Evolutionary conservation across 2,113 vertebrate genomes (phyloP), one percentile per base, ranked within the genome.

Genomic region (Nanger granti): DNA sequence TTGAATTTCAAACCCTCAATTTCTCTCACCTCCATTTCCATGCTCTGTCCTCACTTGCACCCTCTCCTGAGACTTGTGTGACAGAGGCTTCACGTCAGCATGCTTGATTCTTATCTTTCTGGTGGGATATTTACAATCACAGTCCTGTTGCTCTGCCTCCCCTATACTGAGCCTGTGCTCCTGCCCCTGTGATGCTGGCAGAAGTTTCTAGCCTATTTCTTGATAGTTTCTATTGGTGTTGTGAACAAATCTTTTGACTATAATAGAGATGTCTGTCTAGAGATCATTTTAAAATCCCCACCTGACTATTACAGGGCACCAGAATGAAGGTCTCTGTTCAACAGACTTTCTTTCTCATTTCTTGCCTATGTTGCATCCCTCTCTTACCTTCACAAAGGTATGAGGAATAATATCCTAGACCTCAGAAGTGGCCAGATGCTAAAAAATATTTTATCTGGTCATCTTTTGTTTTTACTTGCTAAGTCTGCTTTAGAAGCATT

Each of bases 21-120:
- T 73, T 12, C 20, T 52, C 3, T 15, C 1, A 8, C 8, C 31
- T 57, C 37, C 26, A 26, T 28, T 8, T 29, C 6, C 34, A 4
- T 29, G 3, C 1, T 4, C 2, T 10, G 1, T 2, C 1, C 0
- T 69, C 8, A 4, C 9, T n/a, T 41, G 8, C 3, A 14, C 3
- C 24, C 37, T 83, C 13, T 88, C 18, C 14, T 0, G 5, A 59
- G n/a, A 2, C 37, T 49, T 11, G 0, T 29, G 29, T 3, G 59
- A 66, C 66, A n/a, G 1, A 47, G 34, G 2, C 3, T 18, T 79
- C n/a, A 14, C 4, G 4, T 18, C 29, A 8, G 26, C 7, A 8
- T 2, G 17, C 9, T 41, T 26, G 20, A 5, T 18, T 22, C 60
- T 7, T 31, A 34, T n/a, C 14, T 28, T 52, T 62, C 34, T 34